These are phyloP conservation scores for Corella eumyota DNA, from an alignment of 23 tunicate species.

Conservation along the genomic window DNA sequence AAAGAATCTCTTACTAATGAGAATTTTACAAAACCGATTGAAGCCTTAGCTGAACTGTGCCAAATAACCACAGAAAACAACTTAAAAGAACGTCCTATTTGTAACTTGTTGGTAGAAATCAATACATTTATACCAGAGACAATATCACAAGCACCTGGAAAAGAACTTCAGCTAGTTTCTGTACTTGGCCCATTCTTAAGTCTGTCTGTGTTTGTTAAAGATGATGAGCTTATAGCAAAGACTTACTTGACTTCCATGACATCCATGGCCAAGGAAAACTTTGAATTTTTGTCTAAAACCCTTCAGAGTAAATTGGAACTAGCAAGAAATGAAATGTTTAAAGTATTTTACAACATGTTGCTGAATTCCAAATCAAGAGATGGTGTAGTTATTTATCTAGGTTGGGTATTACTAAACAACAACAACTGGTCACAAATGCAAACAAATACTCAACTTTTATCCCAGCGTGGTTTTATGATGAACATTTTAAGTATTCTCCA, in stretches of 20 bases:
- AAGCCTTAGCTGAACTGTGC: conserved; percentile 35
- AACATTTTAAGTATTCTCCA: conserved; percentile 54
- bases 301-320: conserved; percentile 16
- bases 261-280: conserved; percentile 13
- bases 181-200: conserved; percentile 83
- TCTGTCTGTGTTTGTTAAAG: conserved; percentile 63
- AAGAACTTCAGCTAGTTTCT: conserved; percentile 40
- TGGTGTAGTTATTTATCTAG: conserved; percentile 19
- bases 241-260: conserved; percentile 21
- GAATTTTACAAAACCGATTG: conserved; percentile 14
- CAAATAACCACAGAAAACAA: conserved; percentile 22
- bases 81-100: conserved; percentile 50
- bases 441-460: conserved; percentile 24
- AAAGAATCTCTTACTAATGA: conserved; percentile 26
- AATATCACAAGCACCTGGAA: conserved; percentile 38
- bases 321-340: conserved; percentile 45
- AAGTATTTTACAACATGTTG: conserved; percentile 28
- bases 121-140: conserved; percentile 44
- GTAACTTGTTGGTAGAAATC: conserved; percentile 19
- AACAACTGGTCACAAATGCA: conserved; percentile 43
- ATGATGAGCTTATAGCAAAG: conserved; percentile 29
- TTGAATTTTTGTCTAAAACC: conserved; percentile 12
- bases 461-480: conserved; percentile 66
- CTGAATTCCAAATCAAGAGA: conserved; percentile 38
- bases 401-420: conserved; percentile 28